Base-by-base conservation (phyloP, 2,888 invertebrate genomes). In the Caradrina clavipalpis region DNA sequence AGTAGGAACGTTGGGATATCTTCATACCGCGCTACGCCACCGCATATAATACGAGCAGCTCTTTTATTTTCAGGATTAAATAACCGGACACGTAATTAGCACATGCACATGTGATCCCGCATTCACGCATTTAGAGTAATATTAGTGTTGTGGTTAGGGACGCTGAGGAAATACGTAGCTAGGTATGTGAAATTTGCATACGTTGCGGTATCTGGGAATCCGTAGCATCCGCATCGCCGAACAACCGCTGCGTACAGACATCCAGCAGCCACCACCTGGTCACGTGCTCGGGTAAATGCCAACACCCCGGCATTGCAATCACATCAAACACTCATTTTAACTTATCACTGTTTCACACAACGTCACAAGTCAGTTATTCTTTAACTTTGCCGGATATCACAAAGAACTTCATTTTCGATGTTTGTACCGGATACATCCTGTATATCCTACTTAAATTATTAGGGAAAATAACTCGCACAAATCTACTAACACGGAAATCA, bases 181-280 rank as follows among this genome's bases (percentile, higher is more conserved):
- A 65, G 35, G 26, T 72, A 72, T 53, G 31, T 66, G 54, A 77
- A 74, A 73, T 63, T 42, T 72, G 92, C 95, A 76, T 94, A 95
- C 95, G 95, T 85, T 90, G 91, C 15, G 96, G 95, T 89, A 95
- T 93, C 82, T 95, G 96, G 53, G 95, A 94, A 67, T 95, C 96
- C 61, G 92, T 85, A 81, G 90, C 84, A 80, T 95, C 93, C 66
- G 87, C 90, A 75, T 93, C 96, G 73, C 92, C 93, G 88, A 94
- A 97, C 83, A 95, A 86, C 42, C 95, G 88, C 73, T 96, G 96
- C 86, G 96, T 96, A 96, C 97, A 97, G 88, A 96, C 94, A 88
- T 97, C 97, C 86, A 97, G 92, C 88, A 97, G 94, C 97, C 97
- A 97, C 97, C 97, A 97, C 79, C 97, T 96, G 86, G 97, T 97